These are phyloP conservation scores for Tor tambroides DNA, from an alignment of 2,113 vertebrate genomes.

Conservation along the genomic window DNA sequence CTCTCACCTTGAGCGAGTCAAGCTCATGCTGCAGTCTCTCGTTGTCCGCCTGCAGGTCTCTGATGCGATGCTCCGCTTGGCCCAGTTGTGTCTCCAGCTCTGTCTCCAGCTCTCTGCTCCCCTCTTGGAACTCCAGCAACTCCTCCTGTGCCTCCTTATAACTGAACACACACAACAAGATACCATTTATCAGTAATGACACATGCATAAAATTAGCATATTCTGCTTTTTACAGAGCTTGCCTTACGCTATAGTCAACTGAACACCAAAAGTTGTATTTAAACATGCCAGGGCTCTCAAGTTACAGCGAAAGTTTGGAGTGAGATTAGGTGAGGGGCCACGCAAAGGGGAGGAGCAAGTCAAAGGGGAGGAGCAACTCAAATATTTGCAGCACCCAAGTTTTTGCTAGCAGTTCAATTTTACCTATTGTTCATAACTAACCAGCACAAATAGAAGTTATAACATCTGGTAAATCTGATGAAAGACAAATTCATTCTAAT, in stretches of 20 bases:
- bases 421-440: too few relatives aligned
- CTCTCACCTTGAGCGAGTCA: conserved; percentile 87
- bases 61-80: conserved; percentile 91
- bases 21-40: conserved; percentile 91
- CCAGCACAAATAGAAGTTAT: too few relatives aligned
- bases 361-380: too few relatives aligned
- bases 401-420: too few relatives aligned
- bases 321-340: too few relatives aligned
- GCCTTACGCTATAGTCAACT: not conserved
- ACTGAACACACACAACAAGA: conserved; percentile 68
- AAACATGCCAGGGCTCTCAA: too few relatives aligned
- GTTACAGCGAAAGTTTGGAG: too few relatives aligned
- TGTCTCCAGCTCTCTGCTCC: conserved; percentile 95
- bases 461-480: too few relatives aligned
- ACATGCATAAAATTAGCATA: not conserved
- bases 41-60: conserved; percentile 94
- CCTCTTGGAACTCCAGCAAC: conserved; percentile 97
- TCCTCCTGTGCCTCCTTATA: conserved; percentile 95
- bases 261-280: too few relatives aligned
- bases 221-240: not conserved
- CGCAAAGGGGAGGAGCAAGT: too few relatives aligned
- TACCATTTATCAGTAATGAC: not conserved
- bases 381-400: too few relatives aligned
- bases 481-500: too few relatives aligned
- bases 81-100: conserved; percentile 95